Conservation (phyloP, 64 coral and sea anemone genomes). For the Actinia equina region DNA sequence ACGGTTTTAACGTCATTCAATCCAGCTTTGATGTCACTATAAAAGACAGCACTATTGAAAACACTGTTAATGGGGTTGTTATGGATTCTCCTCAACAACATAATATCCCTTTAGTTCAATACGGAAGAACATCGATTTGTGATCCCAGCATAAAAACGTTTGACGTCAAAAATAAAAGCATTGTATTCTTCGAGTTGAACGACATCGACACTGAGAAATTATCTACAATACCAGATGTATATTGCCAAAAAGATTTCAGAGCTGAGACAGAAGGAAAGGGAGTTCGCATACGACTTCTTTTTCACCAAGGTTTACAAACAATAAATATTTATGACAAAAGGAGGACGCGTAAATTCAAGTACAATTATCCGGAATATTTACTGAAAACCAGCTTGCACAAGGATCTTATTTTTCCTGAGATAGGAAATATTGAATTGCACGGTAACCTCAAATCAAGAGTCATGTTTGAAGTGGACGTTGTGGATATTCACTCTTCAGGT, state of each 20-base stretch:
- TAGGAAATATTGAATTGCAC: constrained; percentile 12
- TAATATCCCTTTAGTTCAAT: constrained; percentile 41
- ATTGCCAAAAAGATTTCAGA: constrained; percentile 34
- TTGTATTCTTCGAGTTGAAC: background rate
- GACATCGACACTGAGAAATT: background rate
- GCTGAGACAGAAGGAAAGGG: background rate
- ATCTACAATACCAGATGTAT: background rate
- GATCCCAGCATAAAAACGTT: background rate
- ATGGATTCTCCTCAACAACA: constrained; percentile 27
- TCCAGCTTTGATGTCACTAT: background rate
- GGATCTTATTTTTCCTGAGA: background rate
- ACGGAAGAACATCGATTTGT: constrained; percentile 54
- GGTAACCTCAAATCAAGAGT: constrained; percentile 50
- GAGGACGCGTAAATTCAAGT: background rate
- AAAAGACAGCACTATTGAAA: constrained; percentile 11
- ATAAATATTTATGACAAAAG: background rate
- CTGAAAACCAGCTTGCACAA: background rate
- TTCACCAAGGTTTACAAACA: background rate
- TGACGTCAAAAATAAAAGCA: background rate
- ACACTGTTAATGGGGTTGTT: constrained; percentile 31
- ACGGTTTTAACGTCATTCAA: constrained; percentile 31
- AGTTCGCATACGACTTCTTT: background rate
- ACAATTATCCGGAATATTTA: background rate
- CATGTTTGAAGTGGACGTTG: constrained; percentile 36
- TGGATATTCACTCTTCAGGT: background rate